Evolutionary conservation across 1,140 invertebrate genomes (phyloP), one percentile per base, ranked within the genome.

Genomic region (Tetramorium parvispinum): DNA sequence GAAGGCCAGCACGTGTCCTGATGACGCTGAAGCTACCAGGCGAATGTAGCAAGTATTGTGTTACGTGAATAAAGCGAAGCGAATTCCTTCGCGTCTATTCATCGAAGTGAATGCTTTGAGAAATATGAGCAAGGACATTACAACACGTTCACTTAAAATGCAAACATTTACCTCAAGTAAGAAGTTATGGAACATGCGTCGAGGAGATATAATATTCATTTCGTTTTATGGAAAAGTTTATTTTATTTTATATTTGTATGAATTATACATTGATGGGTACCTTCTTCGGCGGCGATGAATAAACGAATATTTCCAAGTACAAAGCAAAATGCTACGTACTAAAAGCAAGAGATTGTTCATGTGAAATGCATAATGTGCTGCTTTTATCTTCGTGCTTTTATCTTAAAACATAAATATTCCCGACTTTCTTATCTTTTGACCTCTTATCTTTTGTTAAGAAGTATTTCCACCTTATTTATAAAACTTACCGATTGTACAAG

Each of bases 261-360:
- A 59, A 16, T 75, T 40, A 76, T 40, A 27, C 24, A 57, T 24
- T 18, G n/a, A 73, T 40, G 5, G 3, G 21, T 40, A 27, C 1
- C 8, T 46, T 46, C 32, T 61, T 40, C 51, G 7, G 13, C 18
- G 7, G 24, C 10, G 13, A 51, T 51, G 59, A 65, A 78, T 66
- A 78, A 78, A 49, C 27, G 43, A 78, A 49, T 37, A 66, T 18
- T 49, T 65, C 1, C 2, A 78, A 78, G 18, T 66, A 79, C 43
- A n/a, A 66, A 37, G 43, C 43, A 21, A 66, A 68, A 61, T 27
- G 37, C 18, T 16, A 10, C 24, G 24, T 49, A 24, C 32, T 79
- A 79, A 79, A 53, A 79, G 77, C 43, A 40, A 37, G 18, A 63
- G 61, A 79, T 79, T 68, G 59, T 68, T 79, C 77, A 51, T 68